A percentile compares a stretch with the other conserved stretches of the same genome.
These are phyloP conservation scores for Plagodis pulveraria DNA, from an alignment of 2,888 invertebrate species.

Conservation along the genomic window DNA sequence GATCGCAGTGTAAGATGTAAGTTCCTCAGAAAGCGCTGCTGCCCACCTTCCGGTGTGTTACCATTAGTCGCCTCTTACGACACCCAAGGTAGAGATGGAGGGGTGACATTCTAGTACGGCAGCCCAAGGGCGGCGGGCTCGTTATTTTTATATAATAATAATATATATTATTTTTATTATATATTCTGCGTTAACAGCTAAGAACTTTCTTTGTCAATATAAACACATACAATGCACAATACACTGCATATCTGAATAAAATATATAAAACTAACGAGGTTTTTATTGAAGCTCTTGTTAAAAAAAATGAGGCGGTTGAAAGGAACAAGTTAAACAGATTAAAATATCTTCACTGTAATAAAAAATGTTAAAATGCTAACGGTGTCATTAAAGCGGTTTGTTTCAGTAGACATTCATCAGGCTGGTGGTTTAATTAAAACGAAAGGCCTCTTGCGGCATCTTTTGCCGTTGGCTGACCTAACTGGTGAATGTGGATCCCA, in stretches of 20 bases:
- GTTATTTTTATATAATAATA: no score
- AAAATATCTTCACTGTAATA: slow-evolving; percentile 20
- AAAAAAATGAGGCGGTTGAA: slow-evolving; percentile 15
- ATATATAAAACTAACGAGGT: slow-evolving; percentile 8
- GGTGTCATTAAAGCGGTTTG: slow-evolving; percentile 56
- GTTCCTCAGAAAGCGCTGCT: no score
- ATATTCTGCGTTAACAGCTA: no score
- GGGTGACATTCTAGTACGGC: no score
- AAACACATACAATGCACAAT: not conserved
- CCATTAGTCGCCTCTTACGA: no score
- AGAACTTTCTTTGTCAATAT: no score
- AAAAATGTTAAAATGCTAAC: slow-evolving; percentile 41
- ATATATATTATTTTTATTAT: no score
- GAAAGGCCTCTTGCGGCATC: slow-evolving; percentile 50
- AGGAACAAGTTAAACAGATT: slow-evolving; percentile 27
- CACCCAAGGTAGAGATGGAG: no score
- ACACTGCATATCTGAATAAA: slow-evolving; percentile 5
- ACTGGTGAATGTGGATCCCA: slow-evolving; percentile 48
- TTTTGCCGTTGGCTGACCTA: slow-evolving; percentile 51
- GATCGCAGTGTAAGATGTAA: no score
- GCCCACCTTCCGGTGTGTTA: no score
- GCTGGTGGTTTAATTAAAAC: slow-evolving; percentile 61
- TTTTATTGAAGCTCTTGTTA: slow-evolving; percentile 10
- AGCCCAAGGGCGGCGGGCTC: no score
- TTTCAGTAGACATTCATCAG: slow-evolving; percentile 56